These are phyloP conservation scores for Miichthys miiuy DNA, from an alignment of 2,797 vertebrate genomes.

Conservation along the genomic window DNA sequence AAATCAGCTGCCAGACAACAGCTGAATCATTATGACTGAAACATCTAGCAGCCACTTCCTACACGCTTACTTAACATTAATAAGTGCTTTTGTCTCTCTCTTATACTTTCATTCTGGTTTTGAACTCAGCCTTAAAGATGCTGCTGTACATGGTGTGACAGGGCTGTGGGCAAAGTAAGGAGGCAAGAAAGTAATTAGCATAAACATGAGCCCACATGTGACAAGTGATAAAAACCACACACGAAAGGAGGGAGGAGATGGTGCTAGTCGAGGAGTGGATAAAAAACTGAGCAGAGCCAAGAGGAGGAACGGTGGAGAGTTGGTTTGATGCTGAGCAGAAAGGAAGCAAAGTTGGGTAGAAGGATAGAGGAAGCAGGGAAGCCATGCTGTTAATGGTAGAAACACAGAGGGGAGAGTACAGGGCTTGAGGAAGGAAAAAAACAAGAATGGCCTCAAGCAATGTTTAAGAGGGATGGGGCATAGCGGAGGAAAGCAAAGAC, in stretches of 20 bases:
- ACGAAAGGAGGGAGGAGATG: constrained; percentile 24
- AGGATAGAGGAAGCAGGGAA: not conserved
- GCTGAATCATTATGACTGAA: constrained; percentile 26
- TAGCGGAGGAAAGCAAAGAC: constrained; percentile 34
- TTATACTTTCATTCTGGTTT: constrained; percentile 8
- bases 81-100: not conserved
- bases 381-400: constrained; percentile 5
- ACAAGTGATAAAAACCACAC: constrained; percentile 39
- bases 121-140: constrained; percentile 1
- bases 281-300: not conserved
- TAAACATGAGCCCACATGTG: constrained; percentile 58
- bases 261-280: constrained; percentile 39
- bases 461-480: constrained; percentile 34
- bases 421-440: constrained; percentile 27
- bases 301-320: constrained; percentile 6
- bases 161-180: constrained; percentile 45
- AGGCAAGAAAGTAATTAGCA: constrained; percentile 50
- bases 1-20: constrained; percentile 24
- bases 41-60: constrained; percentile 7
- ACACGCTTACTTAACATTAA: constrained; percentile 4
- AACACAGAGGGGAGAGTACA: constrained; percentile 3
- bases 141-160: constrained; percentile 36
- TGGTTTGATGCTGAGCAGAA: constrained; percentile 17
- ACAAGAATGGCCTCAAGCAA: constrained; percentile 38
- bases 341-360: constrained; percentile 9